Evolutionary conservation across 2,797 vertebrate genomes (phyloP).

Genomic region (Pseudocheirus occidentalis): DNA sequence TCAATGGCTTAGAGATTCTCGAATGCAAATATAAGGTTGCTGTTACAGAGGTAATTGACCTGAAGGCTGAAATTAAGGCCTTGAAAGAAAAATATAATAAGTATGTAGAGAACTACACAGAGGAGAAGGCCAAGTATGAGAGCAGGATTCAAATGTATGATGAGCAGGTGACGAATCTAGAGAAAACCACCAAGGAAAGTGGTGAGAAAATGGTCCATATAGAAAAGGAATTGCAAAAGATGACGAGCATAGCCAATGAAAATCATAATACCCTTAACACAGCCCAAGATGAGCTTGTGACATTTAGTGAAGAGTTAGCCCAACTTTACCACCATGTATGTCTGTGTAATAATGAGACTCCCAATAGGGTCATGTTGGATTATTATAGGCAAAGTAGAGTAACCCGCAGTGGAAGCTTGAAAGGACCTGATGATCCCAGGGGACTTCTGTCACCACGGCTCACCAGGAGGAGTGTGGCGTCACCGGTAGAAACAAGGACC

Average conservation of each 20-base stretch:
- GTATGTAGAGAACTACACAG: conserved; percentile 91
- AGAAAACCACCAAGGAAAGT: conserved; percentile 89
- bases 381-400: conserved; percentile 97
- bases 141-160: conserved; percentile 88
- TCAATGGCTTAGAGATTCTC: conserved; percentile 94
- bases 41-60: conserved; percentile 96
- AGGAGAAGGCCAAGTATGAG: conserved; percentile 89
- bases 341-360: conserved; percentile 98
- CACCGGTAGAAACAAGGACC: conserved; percentile 86
- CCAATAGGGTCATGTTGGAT: conserved; percentile 99
- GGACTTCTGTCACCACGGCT: conserved; percentile 94
- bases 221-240: conserved; percentile 92
- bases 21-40: conserved; percentile 99
- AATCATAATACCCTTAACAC: conserved; percentile 94
- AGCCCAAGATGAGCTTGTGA: conserved; percentile 97
- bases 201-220: conserved; percentile 89
- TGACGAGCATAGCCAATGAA: conserved; percentile 89
- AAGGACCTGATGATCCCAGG: conserved; percentile 94
- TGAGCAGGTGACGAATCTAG: conserved; percentile 91
- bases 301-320: conserved; percentile 97
- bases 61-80: conserved; percentile 97
- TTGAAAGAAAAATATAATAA: conserved; percentile 98
- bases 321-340: conserved; percentile 99
- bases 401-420: conserved; percentile 94
- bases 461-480: conserved; percentile 90